Percentiles rank a stretch among this genome's conserved stretches.
Conservation (phyloP, 37 sponge, comb jelly and placozoan species). For the Bolinopsis microptera region DNA sequence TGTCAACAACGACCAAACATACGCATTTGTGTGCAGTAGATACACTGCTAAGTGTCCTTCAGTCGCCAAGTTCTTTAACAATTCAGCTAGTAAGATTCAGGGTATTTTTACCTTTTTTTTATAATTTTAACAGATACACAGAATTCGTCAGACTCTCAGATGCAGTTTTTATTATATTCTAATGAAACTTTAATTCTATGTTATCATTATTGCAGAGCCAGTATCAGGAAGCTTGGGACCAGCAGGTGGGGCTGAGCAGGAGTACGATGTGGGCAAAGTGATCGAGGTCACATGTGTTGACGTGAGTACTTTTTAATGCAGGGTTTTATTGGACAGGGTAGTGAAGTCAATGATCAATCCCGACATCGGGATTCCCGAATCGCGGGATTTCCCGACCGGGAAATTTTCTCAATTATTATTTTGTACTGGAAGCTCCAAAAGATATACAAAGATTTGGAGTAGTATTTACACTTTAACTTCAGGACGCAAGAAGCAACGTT, state of each 20-base stretch:
- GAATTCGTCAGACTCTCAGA: no score
- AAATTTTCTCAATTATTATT: neutral
- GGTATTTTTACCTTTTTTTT: no score
- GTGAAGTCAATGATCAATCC: no score
- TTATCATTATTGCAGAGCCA: neutral
- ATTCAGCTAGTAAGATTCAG: neutral
- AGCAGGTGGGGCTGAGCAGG: neutral
- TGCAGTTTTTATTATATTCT: neutral
- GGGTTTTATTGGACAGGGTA: no score
- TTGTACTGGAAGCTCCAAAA: neutral
- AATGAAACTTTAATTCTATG: neutral
- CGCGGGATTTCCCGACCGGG: no score
- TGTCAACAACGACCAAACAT: neutral
- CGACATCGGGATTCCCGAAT: no score
- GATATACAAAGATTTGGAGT: no score
- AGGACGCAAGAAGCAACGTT: neutral
- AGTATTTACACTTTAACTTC: neutral
- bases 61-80: conserved; percentile 4
- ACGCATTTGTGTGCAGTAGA: conserved; percentile 7
- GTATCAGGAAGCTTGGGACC: no score
- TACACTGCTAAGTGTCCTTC: conserved; percentile 21
- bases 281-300: conserved; percentile 1
- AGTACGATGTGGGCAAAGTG: neutral
- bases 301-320: no score
- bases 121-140: no score